phyloP scores from a whole-genome alignment of 2,888 invertebrate genomes.

The Halocaridina rubra region DNA sequence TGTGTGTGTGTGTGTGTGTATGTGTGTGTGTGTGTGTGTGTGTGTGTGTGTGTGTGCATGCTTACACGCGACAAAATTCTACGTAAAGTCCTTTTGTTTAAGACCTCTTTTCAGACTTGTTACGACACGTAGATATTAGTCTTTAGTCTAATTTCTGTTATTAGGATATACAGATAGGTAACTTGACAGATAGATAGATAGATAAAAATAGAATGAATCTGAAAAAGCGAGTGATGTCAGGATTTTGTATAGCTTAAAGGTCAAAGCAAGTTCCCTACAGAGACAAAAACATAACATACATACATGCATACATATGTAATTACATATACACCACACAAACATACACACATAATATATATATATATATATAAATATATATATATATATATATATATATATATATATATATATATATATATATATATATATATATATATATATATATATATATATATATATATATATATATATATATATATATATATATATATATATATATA shows the following conservation, averaged over 20 bases:
- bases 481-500: background rate
- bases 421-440: conserved; percentile 14
- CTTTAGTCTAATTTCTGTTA: too few species aligned
- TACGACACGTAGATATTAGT: too few species aligned
- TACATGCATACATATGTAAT: background rate
- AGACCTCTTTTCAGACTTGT: too few species aligned
- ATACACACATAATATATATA: background rate
- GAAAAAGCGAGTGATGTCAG: background rate
- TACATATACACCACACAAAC: background rate
- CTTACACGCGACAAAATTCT: background rate
- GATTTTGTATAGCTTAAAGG: background rate
- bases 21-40: background rate
- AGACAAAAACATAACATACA: background rate
- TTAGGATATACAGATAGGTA: background rate
- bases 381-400: background rate
- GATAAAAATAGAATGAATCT: background rate
- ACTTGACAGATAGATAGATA: background rate
- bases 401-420: conserved; percentile 17
- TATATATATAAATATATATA: background rate
- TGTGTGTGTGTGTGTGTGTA: background rate
- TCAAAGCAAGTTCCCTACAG: too few species aligned
- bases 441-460: conserved; percentile 17
- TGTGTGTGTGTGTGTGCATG: background rate
- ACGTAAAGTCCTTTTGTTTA: background rate
- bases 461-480: background rate